Conservation (phyloP, 2,888 invertebrate species). For the Glyphotaelius pellucidus region DNA sequence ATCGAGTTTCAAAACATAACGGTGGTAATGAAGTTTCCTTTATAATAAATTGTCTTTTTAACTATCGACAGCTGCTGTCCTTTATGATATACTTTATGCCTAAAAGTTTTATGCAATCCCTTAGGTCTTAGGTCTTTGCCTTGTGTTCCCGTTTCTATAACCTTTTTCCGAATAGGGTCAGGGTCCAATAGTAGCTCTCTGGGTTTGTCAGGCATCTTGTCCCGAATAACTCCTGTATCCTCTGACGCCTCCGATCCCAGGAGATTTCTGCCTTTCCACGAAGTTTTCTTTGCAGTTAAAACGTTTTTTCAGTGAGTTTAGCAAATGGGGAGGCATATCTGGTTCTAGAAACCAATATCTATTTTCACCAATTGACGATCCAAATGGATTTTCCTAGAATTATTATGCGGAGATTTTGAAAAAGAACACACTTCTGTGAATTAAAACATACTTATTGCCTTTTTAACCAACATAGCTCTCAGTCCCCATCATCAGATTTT, state of each 20-base stretch:
- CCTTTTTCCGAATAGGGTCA: background rate
- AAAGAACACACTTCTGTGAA: too few relatives aligned
- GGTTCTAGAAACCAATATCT: background rate
- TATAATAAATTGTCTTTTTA: background rate
- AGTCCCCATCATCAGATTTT: too few relatives aligned
- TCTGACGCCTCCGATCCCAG: background rate
- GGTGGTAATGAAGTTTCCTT: too few relatives aligned
- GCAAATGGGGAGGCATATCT: background rate
- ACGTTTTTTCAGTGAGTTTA: background rate
- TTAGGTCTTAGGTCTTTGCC: background rate
- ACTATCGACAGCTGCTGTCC: background rate
- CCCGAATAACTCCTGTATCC: background rate
- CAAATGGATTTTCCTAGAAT: background rate
- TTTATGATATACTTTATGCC: background rate
- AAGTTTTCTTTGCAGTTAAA: background rate
- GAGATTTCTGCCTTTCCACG: background rate
- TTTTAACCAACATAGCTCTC: too few relatives aligned
- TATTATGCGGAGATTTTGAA: background rate
- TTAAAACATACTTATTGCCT: too few relatives aligned
- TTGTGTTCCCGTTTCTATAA: background rate
- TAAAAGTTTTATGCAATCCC: background rate
- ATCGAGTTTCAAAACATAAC: too few relatives aligned
- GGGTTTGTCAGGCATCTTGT: background rate
- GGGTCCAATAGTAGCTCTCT: background rate
- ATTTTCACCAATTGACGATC: background rate